These are phyloP conservation scores for Cerastis rubricosa DNA, from an alignment of 2,888 invertebrate species.

Conservation along the genomic window DNA sequence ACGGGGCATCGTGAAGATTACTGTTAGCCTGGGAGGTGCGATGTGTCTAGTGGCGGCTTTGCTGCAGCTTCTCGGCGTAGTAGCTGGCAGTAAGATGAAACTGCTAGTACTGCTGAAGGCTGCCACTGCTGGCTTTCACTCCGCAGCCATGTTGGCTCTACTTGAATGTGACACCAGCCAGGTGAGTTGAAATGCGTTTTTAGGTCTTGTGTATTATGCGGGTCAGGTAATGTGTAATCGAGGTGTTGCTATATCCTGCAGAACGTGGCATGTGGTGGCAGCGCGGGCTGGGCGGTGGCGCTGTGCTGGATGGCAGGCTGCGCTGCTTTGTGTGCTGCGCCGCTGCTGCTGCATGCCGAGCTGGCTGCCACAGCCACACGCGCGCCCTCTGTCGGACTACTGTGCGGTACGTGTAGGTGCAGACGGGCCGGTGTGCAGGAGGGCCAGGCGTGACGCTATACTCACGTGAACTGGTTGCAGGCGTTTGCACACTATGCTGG, in stretches of 20 bases:
- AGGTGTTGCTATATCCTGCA: slow-evolving; percentile 43
- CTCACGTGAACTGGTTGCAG: slow-evolving; percentile 75
- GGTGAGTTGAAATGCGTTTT: slow-evolving; percentile 67
- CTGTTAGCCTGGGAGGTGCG: slow-evolving; percentile 83
- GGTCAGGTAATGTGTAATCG: background rate
- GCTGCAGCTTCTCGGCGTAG: slow-evolving; percentile 80
- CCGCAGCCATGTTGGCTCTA: slow-evolving; percentile 82
- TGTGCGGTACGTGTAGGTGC: slow-evolving; percentile 88
- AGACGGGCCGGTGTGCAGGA: background rate
- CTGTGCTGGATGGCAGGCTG: slow-evolving; percentile 92
- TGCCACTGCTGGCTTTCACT: slow-evolving; percentile 84
- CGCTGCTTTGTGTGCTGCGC: slow-evolving; percentile 93
- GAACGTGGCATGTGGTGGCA: slow-evolving; percentile 87
- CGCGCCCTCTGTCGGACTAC: slow-evolving; percentile 92
- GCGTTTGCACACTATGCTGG: slow-evolving; percentile 92
- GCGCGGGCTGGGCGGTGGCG: slow-evolving; percentile 93
- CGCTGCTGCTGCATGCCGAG: slow-evolving; percentile 93
- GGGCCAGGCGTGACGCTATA: background rate
- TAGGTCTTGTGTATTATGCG: background rate
- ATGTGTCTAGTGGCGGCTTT: slow-evolving; percentile 85
- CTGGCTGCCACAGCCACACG: slow-evolving; percentile 91
- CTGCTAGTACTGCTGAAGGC: slow-evolving; percentile 82
- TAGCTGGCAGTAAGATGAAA: slow-evolving; percentile 76
- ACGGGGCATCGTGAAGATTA: slow-evolving; percentile 83
- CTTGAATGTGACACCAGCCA: slow-evolving; percentile 85